Evolutionary conservation across 1,140 invertebrate genomes (phyloP).

Genomic region (Tetramorium parvispinum): DNA sequence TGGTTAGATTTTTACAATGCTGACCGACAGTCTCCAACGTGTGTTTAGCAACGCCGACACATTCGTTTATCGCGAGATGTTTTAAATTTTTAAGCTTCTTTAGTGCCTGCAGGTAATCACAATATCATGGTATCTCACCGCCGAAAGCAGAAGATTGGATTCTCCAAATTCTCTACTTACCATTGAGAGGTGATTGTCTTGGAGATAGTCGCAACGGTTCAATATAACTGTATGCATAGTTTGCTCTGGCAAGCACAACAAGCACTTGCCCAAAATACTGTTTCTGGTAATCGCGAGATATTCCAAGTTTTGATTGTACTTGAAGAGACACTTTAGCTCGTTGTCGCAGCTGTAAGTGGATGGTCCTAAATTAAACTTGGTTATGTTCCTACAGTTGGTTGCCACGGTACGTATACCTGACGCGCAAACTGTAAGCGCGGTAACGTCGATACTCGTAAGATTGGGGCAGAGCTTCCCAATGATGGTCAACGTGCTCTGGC

Average conservation of each 20-base stretch:
- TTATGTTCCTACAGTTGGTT: conserved; percentile 76
- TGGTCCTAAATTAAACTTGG: conserved; percentile 75
- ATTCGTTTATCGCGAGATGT: conserved; percentile 66
- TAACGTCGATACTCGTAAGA: conserved; percentile 78
- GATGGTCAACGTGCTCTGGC: conserved; percentile 79
- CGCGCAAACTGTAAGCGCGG: conserved; percentile 73
- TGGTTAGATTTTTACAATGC: conserved; percentile 64
- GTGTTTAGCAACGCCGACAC: conserved; percentile 58
- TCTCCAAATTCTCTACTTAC: too few species aligned
- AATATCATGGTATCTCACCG: not conserved
- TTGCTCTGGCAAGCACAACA: conserved; percentile 74
- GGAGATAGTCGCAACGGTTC: conserved; percentile 59
- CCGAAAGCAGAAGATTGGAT: not conserved
- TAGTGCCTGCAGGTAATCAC: conserved; percentile 70
- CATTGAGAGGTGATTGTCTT: conserved; percentile 17
- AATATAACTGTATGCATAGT: conserved; percentile 77
- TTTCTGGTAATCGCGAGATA: conserved; percentile 72
- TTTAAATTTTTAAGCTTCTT: conserved; percentile 68
- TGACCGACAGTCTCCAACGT: conserved; percentile 67
- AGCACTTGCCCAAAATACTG: conserved; percentile 76
- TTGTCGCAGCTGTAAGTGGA: conserved; percentile 75
- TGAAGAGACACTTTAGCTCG: conserved; percentile 80
- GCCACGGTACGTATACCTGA: conserved; percentile 78
- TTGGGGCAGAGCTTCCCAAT: conserved; percentile 81
- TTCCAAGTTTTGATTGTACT: conserved; percentile 75